Evolutionary conservation across 2,888 invertebrate species (phyloP), one percentile per base, ranked within the genome.

Genomic region (Drosophila histrio): DNA sequence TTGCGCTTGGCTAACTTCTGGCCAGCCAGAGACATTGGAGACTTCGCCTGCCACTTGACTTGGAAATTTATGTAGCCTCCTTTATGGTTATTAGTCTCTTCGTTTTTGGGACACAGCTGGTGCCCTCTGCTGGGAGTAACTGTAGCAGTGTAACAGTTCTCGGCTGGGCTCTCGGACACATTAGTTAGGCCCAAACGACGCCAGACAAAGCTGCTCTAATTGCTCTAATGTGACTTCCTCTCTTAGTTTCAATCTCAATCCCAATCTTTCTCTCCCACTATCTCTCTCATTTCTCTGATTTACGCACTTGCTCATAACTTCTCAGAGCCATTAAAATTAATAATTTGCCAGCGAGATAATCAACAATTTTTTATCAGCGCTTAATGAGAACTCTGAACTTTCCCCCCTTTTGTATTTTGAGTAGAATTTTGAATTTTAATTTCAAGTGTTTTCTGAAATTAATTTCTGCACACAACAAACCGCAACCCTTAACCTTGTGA

Each of bases 1-100:
- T 90, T 88, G 88, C 90, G 90, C 90, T 91, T 90, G 83, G 91
- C 73, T 89, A 85, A 86, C 78, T 89, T 65, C 72, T 77, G 76
- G 72, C 26, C 38, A 32, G 41, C n/a, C 53, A 57, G 36, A 32
- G 49, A 36, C 52, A 66, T 22, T 26, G 38, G 52, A 46, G 61
- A 54, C 50, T 75, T 17, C n/a, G 39, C 30, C 30, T 41, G 53
- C 66, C 85, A 89, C 89, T 90, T 90, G 90, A 89, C 87, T 89
- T 87, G 79, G 73, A 82, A 90, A 90, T 90, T 90, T 88, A 90
- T 89, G 89, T 88, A 54, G 68, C 63, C 72, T 67, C 64, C 88
- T 82, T 88, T 89, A 90, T 78, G 80, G 70, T 85, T 88, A 86
- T 86, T 83, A 79, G 53, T 53, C 66, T 50, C 64, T 65, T 41